Evolutionary conservation across 2,888 invertebrate species (phyloP), one percentile per base, ranked within the genome.

Genomic region (Gymnoscelis rufifasciata): DNA sequence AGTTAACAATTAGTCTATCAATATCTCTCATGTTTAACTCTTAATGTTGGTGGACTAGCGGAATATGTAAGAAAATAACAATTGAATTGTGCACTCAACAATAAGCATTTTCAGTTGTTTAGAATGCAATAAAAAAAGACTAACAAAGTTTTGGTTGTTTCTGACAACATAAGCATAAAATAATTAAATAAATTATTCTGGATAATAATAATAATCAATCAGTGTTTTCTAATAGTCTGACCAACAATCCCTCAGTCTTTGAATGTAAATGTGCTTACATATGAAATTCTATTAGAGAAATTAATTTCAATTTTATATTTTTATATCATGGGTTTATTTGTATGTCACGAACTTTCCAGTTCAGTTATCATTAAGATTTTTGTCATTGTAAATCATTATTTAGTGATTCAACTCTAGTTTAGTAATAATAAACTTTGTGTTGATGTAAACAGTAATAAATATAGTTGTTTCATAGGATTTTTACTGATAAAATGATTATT

Each of bases 1-100:
- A 87, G 87, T 75, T 70, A 70, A 67, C 5, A 57, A 57, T 56
- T 68, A 70, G 64, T 57, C 55, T 61, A 62, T 52, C 48, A 55
- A 50, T 48, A 60, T 51, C 38, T 36, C 40, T 57, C 54, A 54
- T 38, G n/a, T 39, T 29, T 52, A 45, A 46, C 38, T 51, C 40
- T 30, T 51, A 42, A 49, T 56, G 56, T 58, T 38, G 29, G 57
- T 55, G 56, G 51, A 37, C 40, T 42, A 47, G 7, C 43, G 51
- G 45, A 35, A 47, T 49, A 48, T 3, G 2, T 19, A 5, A 19
- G 19, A 19, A 19, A 19, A 19, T 19, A 19, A 19, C 5, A 19
- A n/a, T n/a, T n/a, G n/a, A n/a, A n/a, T n/a, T n/a, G n/a, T n/a
- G n/a, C n/a, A n/a, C n/a, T n/a, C n/a, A n/a, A n/a, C n/a, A n/a